A percentile compares a stretch with the other conserved stretches of the same genome.
These are phyloP conservation scores for Psephotus haematonotus DNA, from an alignment of 2,113 vertebrate species.

Conservation along the genomic window DNA sequence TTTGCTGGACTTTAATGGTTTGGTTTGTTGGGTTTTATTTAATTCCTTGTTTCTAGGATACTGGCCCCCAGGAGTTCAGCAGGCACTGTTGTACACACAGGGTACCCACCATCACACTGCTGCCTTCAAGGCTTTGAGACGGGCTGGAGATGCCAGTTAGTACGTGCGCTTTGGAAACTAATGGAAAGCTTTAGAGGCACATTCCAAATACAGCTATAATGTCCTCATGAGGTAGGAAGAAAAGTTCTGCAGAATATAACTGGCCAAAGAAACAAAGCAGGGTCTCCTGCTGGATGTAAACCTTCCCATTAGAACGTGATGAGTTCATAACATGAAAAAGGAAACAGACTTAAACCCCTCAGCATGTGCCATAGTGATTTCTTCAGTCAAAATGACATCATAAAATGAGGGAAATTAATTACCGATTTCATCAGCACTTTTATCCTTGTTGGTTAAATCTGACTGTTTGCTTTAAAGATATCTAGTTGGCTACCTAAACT, in stretches of 20 bases:
- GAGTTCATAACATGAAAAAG: not conserved
- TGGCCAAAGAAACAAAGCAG: not conserved
- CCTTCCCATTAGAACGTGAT: not conserved
- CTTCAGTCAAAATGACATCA: not conserved
- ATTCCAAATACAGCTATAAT: not conserved
- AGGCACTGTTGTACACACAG: not conserved
- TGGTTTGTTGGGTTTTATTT: not conserved
- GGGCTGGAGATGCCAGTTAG: not conserved
- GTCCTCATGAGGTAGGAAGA: not conserved
- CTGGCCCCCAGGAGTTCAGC: not conserved
- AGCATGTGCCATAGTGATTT: not conserved
- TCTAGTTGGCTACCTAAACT: not conserved
- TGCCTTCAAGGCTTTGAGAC: not conserved
- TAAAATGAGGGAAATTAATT: not conserved
- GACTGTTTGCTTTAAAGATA: not conserved
- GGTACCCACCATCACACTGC: not conserved
- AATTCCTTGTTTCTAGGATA: not conserved
- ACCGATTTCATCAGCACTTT: not conserved
- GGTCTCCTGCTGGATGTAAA: not conserved
- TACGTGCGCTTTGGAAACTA: not conserved
- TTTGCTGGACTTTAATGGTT: not conserved
- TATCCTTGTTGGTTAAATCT: not conserved
- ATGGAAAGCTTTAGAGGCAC: not conserved
- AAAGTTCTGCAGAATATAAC: not conserved
- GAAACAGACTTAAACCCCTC: not conserved